phyloP scores from a whole-genome alignment of 2,113 vertebrate genomes.

The Geothlypis trichas region DNA sequence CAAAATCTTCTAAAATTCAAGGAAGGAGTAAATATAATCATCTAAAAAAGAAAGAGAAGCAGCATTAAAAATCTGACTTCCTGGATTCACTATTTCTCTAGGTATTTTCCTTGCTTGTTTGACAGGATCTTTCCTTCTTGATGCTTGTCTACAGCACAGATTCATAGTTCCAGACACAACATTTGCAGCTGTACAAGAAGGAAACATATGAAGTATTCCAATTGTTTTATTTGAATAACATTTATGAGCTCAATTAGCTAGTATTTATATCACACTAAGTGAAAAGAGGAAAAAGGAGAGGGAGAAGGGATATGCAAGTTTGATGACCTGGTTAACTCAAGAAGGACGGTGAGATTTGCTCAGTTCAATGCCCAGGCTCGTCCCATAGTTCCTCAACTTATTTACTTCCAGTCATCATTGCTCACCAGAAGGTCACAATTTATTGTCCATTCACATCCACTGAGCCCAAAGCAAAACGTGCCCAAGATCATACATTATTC shows the following conservation, averaged over 20 bases:
- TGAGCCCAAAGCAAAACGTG: conserved; percentile 25
- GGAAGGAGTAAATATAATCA: conserved; percentile 20
- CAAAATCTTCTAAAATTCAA: conserved; percentile 57
- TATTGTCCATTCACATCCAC: conserved; percentile 49
- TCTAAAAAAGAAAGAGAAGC: conserved; percentile 47
- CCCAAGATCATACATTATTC: neutral
- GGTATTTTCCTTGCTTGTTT: neutral
- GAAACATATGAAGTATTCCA: conserved; percentile 65
- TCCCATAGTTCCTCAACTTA: conserved; percentile 52
- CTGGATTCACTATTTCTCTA: conserved; percentile 33
- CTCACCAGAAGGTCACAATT: neutral
- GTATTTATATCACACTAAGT: conserved; percentile 58
- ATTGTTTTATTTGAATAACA: conserved; percentile 56
- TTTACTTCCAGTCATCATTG: conserved; percentile 44
- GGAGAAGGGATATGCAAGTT: conserved; percentile 61
- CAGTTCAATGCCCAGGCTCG: conserved; percentile 55
- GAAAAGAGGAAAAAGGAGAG: conserved; percentile 52
- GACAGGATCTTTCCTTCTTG: conserved; percentile 51
- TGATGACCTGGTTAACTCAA: conserved; percentile 60
- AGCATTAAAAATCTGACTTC: conserved; percentile 47
- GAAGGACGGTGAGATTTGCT: neutral
- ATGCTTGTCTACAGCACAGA: conserved; percentile 63
- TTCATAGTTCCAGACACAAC: conserved; percentile 59
- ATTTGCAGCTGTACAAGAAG: conserved; percentile 57
- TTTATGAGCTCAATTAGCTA: conserved; percentile 57